Evolutionary conservation across 1,140 invertebrate species (phyloP), one percentile per base, ranked within the genome.

Genomic region (Spodoptera frugiperda): DNA sequence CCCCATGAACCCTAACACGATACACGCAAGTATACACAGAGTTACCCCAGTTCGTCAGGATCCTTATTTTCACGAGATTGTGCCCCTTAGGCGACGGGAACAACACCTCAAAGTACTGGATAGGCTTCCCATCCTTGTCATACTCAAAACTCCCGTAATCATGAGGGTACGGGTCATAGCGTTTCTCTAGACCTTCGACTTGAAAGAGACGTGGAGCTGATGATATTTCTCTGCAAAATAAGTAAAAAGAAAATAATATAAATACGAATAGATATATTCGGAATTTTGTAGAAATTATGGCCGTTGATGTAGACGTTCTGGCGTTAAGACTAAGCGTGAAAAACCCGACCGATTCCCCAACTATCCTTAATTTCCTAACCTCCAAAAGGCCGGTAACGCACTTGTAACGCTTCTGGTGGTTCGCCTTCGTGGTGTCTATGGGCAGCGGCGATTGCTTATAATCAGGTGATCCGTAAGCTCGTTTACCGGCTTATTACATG

Each of bases 101-200:
- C 30, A 80, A 19, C 30, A 92, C 87, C 30, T 91, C 88, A 53
- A 91, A 94, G 77, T 91, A 93, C 76, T 94, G 92, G 74, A 92
- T 92, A 3, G 90, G 88, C 63, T 85, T 87, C 0, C 85, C 91
- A 0, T 92, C 84, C 68, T 86, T 89, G 39, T 89, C 81, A 75
- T 93, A 94, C 77, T 93, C 91, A 63, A 89, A 94, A 9, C 79
- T 89, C 14, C 92, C 91, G 71, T 91, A 93, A 61, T 90, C 90
- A 57, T 90, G 87, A 1, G 89, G 87, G 61, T 90, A 88, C 11
- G 82, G 74, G 55, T 92, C 91, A 6, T 19, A 67, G 6, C 86
- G 87, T 30, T 57, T 86, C 54, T 89, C 83, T 21, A 93, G 65
- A 6, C 91, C 91, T 79, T 94, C 88, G 2, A 93, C 57, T 84